Evolutionary conservation across 2,113 vertebrate genomes (phyloP), one percentile per base, ranked within the genome.

Genomic region (Oplegnathus fasciatus): DNA sequence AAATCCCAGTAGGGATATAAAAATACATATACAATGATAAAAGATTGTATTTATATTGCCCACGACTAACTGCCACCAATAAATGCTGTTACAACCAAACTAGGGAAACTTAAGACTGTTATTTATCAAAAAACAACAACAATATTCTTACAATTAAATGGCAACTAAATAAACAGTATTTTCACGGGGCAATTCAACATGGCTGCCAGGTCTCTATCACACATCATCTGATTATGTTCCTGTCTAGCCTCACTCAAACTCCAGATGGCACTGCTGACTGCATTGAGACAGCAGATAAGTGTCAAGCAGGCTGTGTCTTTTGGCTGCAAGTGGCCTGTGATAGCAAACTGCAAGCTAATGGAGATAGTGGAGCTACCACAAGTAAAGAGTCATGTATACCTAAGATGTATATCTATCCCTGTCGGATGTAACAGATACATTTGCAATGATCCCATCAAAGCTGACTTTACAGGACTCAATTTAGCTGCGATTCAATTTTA

Each of bases 211-310:
- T 76, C 62, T 74, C 34, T 18, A 55, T 65, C 64, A 80, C 22
- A 6, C 42, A 50, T 64, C 17, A 79, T 76, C 66, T 42, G n/a
- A 71, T 70, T 76, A 65, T 70, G 67, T 76, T 76, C 66, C 58
- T 60, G 83, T 69, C 34, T 50, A 65, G 34, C 44, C 66, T 64
- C 22, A 74, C 32, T 74, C 46, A 80, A 62, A 85, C 71, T 69
- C 77, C 83, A 80, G 77, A 75, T 85, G 64, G 77, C 64, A 85
- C 77, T 70, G 64, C 77, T 74, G 68, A 67, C 52, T 73, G 34
- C 40, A 84, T 0, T 50, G 67, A 67, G 10, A 73, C 57, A 6
- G 61, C n/a, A 66, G 82, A 72, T 11, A 52, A n/a, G 75, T 42
- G 20, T 57, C 18, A 64, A 64, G 44, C 58, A 34, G 50, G 58